These are phyloP conservation scores for Malacosoma neustria DNA, from an alignment of 2,888 invertebrate species.

Conservation along the genomic window DNA sequence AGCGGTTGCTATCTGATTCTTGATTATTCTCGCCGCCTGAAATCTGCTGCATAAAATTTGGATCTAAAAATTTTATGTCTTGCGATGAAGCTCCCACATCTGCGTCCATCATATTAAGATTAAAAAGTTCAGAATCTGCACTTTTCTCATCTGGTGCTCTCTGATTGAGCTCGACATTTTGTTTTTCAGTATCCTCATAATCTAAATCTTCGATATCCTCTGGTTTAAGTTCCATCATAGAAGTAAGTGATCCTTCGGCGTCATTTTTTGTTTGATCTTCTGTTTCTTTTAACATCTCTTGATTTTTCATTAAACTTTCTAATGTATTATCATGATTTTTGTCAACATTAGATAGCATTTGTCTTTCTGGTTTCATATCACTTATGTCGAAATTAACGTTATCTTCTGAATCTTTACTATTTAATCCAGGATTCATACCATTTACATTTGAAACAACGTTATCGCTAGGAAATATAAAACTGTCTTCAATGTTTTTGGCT, in stretches of 20 bases:
- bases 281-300: no score
- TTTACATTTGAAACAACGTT: neutral
- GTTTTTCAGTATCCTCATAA: no score
- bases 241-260: no score
- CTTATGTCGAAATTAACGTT: neutral
- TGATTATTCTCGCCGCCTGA: neutral
- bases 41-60: neutral
- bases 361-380: neutral
- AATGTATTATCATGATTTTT: neutral
- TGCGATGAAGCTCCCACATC: neutral
- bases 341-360: neutral
- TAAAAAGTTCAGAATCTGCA: neutral
- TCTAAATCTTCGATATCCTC: no score
- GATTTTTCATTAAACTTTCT: no score
- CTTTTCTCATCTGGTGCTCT: neutral
- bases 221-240: no score
- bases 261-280: constrained; percentile 6
- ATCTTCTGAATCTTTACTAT: constrained; percentile 12
- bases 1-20: no score
- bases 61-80: constrained; percentile 1
- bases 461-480: constrained; percentile 23
- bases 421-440: constrained; percentile 7
- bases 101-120: neutral
- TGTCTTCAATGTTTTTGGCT: constrained; percentile 49
- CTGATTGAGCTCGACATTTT: no score